Percentiles rank a stretch among this genome's conserved stretches.
phyloP scores from a whole-genome alignment of 2,113 vertebrate genomes.

The Equus przewalskii region DNA sequence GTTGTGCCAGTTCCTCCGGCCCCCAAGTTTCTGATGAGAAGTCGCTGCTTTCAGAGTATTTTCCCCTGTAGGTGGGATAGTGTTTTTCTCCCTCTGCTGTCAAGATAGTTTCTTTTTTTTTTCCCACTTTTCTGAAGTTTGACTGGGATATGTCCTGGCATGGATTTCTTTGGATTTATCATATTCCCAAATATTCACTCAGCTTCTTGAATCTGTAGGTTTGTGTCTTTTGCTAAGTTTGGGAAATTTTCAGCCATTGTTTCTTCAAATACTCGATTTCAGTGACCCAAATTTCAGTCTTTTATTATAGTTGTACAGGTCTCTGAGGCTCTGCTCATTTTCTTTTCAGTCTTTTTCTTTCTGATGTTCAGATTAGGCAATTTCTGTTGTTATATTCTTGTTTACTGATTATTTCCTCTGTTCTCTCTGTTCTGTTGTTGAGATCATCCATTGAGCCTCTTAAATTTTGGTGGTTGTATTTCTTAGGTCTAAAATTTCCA shows the following conservation, averaged over 20 bases:
- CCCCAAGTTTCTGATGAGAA: not conserved
- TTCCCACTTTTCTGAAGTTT: not conserved
- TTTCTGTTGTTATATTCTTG: not conserved
- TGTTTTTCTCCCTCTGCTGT: not conserved
- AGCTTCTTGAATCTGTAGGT: not conserved
- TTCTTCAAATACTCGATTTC: not conserved
- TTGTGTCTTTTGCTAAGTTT: not conserved
- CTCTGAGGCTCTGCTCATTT: not conserved
- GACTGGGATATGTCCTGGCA: not conserved
- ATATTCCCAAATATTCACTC: not conserved
- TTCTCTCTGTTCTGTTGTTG: not conserved
- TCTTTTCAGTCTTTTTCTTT: not conserved
- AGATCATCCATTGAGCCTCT: not conserved
- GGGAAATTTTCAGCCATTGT: not conserved
- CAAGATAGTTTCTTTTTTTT: not conserved
- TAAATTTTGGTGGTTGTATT: not conserved
- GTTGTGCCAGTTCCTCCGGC: not conserved
- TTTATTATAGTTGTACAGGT: not conserved
- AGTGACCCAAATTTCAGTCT: not conserved
- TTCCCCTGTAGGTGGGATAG: not conserved
- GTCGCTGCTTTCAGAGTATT: not conserved
- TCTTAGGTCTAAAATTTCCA: not conserved
- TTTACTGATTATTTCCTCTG: not conserved
- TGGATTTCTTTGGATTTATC: constrained; percentile 9
- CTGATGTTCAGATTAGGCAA: not conserved